Evolutionary conservation across 2,888 invertebrate species (phyloP).

Genomic region (Drosophila neotestacea): DNA sequence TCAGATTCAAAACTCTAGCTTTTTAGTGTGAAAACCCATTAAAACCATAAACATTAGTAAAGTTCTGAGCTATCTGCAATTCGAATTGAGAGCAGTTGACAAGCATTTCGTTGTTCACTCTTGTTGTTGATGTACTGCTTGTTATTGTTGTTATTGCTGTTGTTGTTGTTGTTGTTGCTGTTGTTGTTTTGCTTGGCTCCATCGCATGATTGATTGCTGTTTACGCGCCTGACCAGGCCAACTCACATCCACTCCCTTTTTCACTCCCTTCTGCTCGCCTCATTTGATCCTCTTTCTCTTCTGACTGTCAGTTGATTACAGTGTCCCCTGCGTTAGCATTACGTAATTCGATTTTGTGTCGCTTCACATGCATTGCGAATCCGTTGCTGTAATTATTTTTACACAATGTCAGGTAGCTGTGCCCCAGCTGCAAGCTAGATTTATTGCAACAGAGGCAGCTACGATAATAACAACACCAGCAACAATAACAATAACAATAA

Average conservation of each 20-base stretch:
- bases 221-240: slow-evolving; percentile 50
- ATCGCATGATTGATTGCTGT: slow-evolving; percentile 70
- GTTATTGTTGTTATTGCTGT: slow-evolving; percentile 14
- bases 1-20: neutral
- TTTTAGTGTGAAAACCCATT: slow-evolving; percentile 2
- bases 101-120: slow-evolving; percentile 1
- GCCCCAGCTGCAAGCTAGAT: slow-evolving; percentile 32
- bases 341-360: slow-evolving; percentile 53
- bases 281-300: neutral
- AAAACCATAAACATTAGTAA: slow-evolving; percentile 20
- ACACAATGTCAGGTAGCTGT: slow-evolving; percentile 48
- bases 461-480: slow-evolving; percentile 10
- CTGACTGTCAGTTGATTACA: slow-evolving; percentile 29
- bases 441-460: slow-evolving; percentile 31
- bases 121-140: slow-evolving; percentile 30
- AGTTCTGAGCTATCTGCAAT: slow-evolving; percentile 6
- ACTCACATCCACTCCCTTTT: neutral
- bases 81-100: slow-evolving; percentile 21
- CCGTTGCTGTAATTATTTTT: slow-evolving; percentile 50
- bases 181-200: slow-evolving; percentile 13
- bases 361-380: slow-evolving; percentile 34
- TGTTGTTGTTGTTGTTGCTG: slow-evolving; percentile 14
- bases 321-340: slow-evolving; percentile 25
- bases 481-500: slow-evolving; percentile 1
- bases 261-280: neutral